phyloP scores from a whole-genome alignment of 2,888 invertebrate genomes.

The Nymphalis urticae region DNA sequence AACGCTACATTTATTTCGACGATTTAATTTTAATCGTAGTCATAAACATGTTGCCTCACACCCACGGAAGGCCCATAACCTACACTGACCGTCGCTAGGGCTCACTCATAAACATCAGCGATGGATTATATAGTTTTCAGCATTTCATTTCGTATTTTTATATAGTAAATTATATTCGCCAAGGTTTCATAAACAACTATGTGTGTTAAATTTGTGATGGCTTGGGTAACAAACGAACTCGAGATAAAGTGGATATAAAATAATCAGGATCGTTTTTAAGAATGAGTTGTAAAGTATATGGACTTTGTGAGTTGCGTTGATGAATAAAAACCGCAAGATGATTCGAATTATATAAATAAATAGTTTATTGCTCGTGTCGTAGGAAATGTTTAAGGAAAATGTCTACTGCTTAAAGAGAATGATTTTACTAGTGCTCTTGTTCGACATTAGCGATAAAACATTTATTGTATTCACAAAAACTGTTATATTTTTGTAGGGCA shows the following conservation, averaged over 20 bases:
- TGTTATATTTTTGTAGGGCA: too few species aligned
- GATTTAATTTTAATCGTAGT: constrained; percentile 17
- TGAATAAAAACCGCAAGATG: neutral
- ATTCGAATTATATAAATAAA: neutral
- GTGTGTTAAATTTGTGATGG: too few species aligned
- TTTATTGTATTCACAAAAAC: too few species aligned
- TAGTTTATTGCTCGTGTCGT: neutral
- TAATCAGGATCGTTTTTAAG: too few species aligned
- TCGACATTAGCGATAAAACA: neutral
- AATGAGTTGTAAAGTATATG: too few species aligned
- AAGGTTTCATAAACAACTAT: too few species aligned
- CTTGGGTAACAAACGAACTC: too few species aligned
- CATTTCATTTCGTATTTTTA: too few species aligned
- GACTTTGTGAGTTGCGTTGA: neutral
- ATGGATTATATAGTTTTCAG: too few species aligned
- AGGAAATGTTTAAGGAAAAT: neutral
- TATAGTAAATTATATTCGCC: too few species aligned
- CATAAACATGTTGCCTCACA: constrained; percentile 20
- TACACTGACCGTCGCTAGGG: neutral
- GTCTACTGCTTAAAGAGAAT: neutral
- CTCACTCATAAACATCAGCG: too few species aligned
- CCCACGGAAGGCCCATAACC: neutral
- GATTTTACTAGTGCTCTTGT: neutral
- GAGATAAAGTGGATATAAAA: too few species aligned
- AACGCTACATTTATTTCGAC: neutral